These are phyloP conservation scores for Amphipyra berbera DNA, from an alignment of 2,888 invertebrate genomes.

Conservation along the genomic window DNA sequence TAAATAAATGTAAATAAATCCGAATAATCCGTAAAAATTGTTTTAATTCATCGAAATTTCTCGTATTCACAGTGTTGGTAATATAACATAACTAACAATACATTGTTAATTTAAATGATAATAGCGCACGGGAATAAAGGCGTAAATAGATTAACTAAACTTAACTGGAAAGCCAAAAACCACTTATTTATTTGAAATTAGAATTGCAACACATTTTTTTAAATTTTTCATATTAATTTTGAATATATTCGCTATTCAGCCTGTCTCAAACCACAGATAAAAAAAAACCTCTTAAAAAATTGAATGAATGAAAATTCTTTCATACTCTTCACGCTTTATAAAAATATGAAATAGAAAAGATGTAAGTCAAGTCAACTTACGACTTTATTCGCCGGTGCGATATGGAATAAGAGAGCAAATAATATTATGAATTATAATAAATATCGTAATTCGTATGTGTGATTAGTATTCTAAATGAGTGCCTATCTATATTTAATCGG, in stretches of 20 bases:
- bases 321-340: not conserved
- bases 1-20: constrained; percentile 3
- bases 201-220: too few relatives aligned
- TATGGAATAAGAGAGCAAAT: constrained; percentile 10
- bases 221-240: too few relatives aligned
- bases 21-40: not conserved
- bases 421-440: constrained; percentile 22
- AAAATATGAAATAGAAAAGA: too few relatives aligned
- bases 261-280: too few relatives aligned
- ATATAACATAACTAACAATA: not conserved
- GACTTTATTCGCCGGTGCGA: not conserved
- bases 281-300: too few relatives aligned
- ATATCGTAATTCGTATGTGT: constrained; percentile 14
- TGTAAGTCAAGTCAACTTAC: constrained; percentile 4
- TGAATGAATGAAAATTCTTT: not conserved
- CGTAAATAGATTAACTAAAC: not conserved
- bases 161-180: too few relatives aligned
- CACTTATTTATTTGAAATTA: too few relatives aligned
- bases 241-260: too few relatives aligned
- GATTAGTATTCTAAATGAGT: constrained; percentile 61
- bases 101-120: not conserved
- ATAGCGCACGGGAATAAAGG: not conserved
- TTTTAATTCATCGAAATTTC: not conserved
- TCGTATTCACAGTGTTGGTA: not conserved
- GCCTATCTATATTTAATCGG: constrained; percentile 57